Percentiles rank a stretch among this genome's conserved stretches.
Evolutionary conservation across 2,113 vertebrate species (phyloP).

Genomic region (Heterotis niloticus): DNA sequence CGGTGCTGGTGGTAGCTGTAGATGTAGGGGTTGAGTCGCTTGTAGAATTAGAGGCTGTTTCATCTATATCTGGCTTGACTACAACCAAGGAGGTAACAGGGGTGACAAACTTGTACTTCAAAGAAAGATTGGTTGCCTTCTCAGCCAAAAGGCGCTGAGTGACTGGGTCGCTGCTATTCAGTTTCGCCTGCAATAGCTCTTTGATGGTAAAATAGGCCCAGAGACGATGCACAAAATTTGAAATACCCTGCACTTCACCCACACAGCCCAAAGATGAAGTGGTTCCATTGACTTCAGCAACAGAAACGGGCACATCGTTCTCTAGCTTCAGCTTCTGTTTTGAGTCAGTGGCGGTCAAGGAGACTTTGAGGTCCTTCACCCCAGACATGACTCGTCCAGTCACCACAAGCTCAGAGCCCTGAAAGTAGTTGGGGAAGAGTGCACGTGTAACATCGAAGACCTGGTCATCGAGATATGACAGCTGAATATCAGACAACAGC

Average conservation of each 20-base stretch:
- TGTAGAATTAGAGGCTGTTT: slow-evolving; percentile 33
- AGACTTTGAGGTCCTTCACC: slow-evolving; percentile 59
- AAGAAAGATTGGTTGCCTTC: slow-evolving; percentile 73
- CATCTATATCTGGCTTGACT: slow-evolving; percentile 63
- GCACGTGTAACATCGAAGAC: slow-evolving; percentile 62
- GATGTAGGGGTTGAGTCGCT: slow-evolving; percentile 38
- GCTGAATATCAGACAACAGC: slow-evolving; percentile 69
- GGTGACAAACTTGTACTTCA: slow-evolving; percentile 78
- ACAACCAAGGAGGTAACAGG: slow-evolving; percentile 76
- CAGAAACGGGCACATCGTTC: slow-evolving; percentile 51
- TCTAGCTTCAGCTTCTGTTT: slow-evolving; percentile 54
- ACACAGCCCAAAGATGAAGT: slow-evolving; percentile 42
- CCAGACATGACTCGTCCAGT: slow-evolving; percentile 64
- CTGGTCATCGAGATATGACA: slow-evolving; percentile 67
- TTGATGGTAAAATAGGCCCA: slow-evolving; percentile 80
- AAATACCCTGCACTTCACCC: slow-evolving; percentile 40
- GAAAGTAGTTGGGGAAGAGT: slow-evolving; percentile 75
- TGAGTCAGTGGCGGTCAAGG: slow-evolving; percentile 57
- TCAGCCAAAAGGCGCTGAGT: slow-evolving; percentile 60
- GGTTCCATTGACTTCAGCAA: slow-evolving; percentile 43
- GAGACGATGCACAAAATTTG: slow-evolving; percentile 66
- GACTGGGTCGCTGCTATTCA: slow-evolving; percentile 56
- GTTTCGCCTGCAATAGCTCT: slow-evolving; percentile 65
- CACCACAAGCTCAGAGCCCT: slow-evolving; percentile 75
- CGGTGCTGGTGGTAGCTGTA: slow-evolving; percentile 23